A percentile compares a stretch with the other conserved stretches of the same genome.
These are phyloP conservation scores for Neodiprion fabricii DNA, from an alignment of 1,140 invertebrate genomes.

Conservation along the genomic window DNA sequence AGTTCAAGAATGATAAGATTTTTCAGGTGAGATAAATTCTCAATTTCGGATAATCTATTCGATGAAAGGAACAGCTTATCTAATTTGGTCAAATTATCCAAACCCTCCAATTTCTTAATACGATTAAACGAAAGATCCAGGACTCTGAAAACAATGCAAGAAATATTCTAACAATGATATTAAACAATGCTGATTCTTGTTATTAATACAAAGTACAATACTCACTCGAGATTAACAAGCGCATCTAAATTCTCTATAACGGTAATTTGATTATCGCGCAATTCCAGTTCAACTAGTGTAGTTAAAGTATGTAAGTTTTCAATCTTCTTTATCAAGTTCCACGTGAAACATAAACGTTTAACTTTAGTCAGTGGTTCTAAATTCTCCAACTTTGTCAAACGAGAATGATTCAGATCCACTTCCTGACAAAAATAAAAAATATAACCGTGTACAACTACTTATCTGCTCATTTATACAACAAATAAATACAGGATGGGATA, in stretches of 20 bases:
- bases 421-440: constrained; percentile 58
- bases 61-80: constrained; percentile 91
- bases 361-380: constrained; percentile 77
- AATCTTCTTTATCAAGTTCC: constrained; percentile 96
- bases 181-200: background rate
- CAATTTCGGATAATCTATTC: constrained; percentile 91
- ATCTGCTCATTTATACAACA: background rate
- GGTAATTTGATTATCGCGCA: constrained; percentile 96
- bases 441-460: background rate
- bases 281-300: constrained; percentile 85
- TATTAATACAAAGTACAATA: constrained; percentile 36
- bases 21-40: constrained; percentile 85
- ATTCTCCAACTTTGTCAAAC: constrained; percentile 83
- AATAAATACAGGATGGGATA: background rate
- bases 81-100: constrained; percentile 82
- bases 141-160: constrained; percentile 66
- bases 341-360: constrained; percentile 84
- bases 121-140: constrained; percentile 98
- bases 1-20: constrained; percentile 89
- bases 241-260: constrained; percentile 87
- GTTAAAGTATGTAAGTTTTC: constrained; percentile 81
- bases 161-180: constrained; percentile 20
- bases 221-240: constrained; percentile 90
- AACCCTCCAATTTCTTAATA: constrained; percentile 86
- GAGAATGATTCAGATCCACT: constrained; percentile 88